Evolutionary conservation across 2,797 vertebrate genomes (phyloP), one percentile per base, ranked within the genome.

Genomic region (Oryzias dopingdopingensis): DNA sequence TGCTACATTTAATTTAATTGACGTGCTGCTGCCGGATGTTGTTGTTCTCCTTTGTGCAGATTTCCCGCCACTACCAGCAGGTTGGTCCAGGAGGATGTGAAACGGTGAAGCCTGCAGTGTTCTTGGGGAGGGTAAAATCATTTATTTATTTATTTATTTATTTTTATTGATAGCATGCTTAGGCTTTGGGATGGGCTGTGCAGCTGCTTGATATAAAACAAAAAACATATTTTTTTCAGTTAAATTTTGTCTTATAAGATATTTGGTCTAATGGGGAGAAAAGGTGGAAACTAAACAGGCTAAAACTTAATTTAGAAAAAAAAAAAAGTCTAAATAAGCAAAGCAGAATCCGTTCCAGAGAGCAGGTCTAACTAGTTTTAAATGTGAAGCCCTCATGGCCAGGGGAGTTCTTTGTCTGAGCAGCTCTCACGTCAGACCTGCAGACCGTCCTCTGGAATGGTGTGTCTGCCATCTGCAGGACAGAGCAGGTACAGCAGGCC

Each of bases 401-500:
- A 40, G 49, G 56, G 78, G 62, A 66, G 76, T 84, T 89, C 89
- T 92, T 91, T 92, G 90, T 92, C 84, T 90, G 67, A 74, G 74
- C 74, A 18, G 72, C 73, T 81, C 77, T 74, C 54, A 56, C 55
- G 61, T 59, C 64, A 57, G 56, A 53, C 45, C 62, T 6, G 62
- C 71, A 62, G 47, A 82, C 40, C 80, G 80, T 81, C 77, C 23
- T 81, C 49, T 23, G 51, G 83, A 89, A 92, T 91, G 91, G 76
- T 46, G 84, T 60, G 89, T 82, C 69, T 92, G 92, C 92, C 91
- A 91, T 91, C 92, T 92, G 86, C 86, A 81, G 92, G 83, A 46
- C 59, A 24, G 23, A 1, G 14, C 4, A 0, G 59, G 80, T 23
- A 83, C 3, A 22, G 42, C 56, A 51, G 45, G 12, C 12, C 6